phyloP scores from a whole-genome alignment of 1,140 invertebrate species.

The Oryctes rhinoceros region DNA sequence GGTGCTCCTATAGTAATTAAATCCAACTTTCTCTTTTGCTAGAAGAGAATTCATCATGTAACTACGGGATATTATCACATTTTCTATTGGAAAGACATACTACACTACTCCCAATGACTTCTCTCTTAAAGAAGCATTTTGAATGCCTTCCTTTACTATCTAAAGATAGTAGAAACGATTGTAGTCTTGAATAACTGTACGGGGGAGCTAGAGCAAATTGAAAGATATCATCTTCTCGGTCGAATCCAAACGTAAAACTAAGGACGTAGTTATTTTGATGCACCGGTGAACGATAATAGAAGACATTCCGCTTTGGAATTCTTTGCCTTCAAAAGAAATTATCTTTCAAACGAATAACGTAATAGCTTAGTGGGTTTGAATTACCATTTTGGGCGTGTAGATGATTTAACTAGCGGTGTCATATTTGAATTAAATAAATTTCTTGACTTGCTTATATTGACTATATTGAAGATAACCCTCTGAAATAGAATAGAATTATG shows the following conservation, averaged over 20 bases:
- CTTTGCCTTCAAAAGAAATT: constrained; percentile 72
- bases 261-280: constrained; percentile 94
- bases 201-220: constrained; percentile 94
- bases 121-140: constrained; percentile 67
- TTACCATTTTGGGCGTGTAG: constrained; percentile 91
- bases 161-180: constrained; percentile 83
- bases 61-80: background rate
- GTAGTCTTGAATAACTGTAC: constrained; percentile 91
- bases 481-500: constrained; percentile 63
- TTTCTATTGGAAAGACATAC: constrained; percentile 63
- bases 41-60: constrained; percentile 48
- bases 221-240: constrained; percentile 91
- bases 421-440: constrained; percentile 90
- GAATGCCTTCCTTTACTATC: constrained; percentile 68
- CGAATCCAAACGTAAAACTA: constrained; percentile 93
- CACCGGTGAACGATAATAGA: constrained; percentile 90
- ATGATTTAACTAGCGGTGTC: constrained; percentile 93
- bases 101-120: constrained; percentile 75
- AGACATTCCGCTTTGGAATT: constrained; percentile 86
- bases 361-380: background rate
- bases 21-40: constrained; percentile 92
- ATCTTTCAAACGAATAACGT: background rate
- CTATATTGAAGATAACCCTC: constrained; percentile 96
- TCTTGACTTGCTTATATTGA: constrained; percentile 93
- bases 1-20: constrained; percentile 82